These are phyloP conservation scores for Drosophila ustulata DNA, from an alignment of 2,888 invertebrate genomes.

Conservation along the genomic window DNA sequence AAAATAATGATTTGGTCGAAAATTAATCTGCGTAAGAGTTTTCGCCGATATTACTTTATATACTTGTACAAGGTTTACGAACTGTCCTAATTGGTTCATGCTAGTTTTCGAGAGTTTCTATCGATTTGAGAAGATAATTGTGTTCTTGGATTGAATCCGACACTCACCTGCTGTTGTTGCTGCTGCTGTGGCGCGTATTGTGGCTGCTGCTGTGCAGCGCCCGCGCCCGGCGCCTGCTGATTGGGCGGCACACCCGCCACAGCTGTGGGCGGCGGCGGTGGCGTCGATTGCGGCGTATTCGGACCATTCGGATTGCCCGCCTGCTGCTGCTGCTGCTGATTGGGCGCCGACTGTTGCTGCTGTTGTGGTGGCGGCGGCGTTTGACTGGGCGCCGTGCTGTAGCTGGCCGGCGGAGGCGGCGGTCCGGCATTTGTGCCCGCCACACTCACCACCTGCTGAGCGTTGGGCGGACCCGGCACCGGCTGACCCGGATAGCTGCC, in stretches of 20 bases:
- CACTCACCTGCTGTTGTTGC: conserved; percentile 50
- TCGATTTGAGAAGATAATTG: too few relatives aligned
- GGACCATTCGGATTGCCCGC: conserved; percentile 78
- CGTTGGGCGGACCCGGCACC: conserved; percentile 63
- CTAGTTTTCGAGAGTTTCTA: too few relatives aligned
- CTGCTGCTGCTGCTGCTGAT: conserved; percentile 64
- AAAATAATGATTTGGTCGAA: too few relatives aligned
- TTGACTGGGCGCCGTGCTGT: conserved; percentile 86
- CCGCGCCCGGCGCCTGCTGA: conserved; percentile 55
- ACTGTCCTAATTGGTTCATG: too few relatives aligned
- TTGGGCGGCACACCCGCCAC: conserved; percentile 61
- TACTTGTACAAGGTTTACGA: too few relatives aligned
- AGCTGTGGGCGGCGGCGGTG: conserved; percentile 70
- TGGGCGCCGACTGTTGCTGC: conserved; percentile 35
- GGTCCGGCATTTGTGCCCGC: conserved; percentile 70
- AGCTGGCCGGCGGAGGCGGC: conserved; percentile 82
- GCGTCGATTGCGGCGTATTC: conserved; percentile 77
- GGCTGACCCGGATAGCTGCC: conserved; percentile 80
- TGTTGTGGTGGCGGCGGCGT: conserved; percentile 80
- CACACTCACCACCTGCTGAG: conserved; percentile 74
- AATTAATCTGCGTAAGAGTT: too few relatives aligned
- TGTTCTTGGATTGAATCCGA: too few relatives aligned
- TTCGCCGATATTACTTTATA: too few relatives aligned
- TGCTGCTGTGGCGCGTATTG: conserved; percentile 68
- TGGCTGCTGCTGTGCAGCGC: conserved; percentile 49